Conservation (phyloP, 2,888 invertebrate genomes). For the Anorthoa munda region DNA sequence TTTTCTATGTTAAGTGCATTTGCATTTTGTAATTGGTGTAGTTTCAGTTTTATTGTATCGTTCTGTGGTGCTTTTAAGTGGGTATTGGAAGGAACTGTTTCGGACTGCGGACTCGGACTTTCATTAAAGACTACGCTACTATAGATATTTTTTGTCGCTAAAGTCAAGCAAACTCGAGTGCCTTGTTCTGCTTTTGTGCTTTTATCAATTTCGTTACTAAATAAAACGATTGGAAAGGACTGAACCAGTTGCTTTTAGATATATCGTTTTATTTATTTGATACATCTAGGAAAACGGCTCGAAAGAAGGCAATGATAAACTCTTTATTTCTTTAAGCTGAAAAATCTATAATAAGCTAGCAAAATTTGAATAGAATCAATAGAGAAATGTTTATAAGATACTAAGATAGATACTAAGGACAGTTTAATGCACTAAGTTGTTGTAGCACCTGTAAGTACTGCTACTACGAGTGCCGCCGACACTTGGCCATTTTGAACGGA, state of each 20-base stretch:
- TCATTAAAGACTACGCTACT: neutral
- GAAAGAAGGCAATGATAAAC: neutral
- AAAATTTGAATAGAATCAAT: constrained; percentile 33
- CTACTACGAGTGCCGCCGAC: neutral
- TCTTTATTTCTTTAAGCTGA: neutral
- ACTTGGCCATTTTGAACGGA: constrained; percentile 23
- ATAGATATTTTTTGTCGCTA: neutral
- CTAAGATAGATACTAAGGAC: constrained; percentile 41
- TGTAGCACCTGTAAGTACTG: constrained; percentile 12
- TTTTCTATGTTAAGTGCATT: constrained; percentile 36
- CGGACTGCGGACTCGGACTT: neutral
- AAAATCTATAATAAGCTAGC: neutral
- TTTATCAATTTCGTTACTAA: neutral
- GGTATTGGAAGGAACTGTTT: constrained; percentile 1
- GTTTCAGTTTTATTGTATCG: constrained; percentile 25
- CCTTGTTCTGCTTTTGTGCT: neutral
- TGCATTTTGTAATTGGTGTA: constrained; percentile 37
- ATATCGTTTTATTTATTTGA: neutral
- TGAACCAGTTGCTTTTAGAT: too few relatives aligned
- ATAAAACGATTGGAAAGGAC: neutral
- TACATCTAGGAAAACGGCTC: neutral
- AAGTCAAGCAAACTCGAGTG: neutral
- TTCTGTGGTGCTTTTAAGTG: constrained; percentile 11
- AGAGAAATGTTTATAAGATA: constrained; percentile 32
- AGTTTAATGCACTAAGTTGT: constrained; percentile 52